Base-by-base conservation (phyloP, 2,888 invertebrate genomes). In the Corbicula japonica region DNA sequence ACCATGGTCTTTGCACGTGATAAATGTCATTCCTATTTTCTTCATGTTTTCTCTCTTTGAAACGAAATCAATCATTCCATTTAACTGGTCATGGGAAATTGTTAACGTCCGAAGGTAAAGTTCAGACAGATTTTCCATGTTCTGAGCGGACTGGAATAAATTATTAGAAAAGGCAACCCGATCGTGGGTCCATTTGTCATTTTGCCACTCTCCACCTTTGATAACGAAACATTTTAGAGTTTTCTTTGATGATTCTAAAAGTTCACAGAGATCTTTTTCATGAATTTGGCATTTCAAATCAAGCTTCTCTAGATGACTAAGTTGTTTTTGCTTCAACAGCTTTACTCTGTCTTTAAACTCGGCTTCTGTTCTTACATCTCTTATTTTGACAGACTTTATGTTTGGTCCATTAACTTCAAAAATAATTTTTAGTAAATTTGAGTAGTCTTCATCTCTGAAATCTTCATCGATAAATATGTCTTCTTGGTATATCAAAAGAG, bases 201-300 rank as follows among this genome's bases (percentile, higher is more conserved):
- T 26, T 18, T 15, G 2, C 56, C 56, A 56, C 28, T 56, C 18
- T 2, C 56, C 56, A 30, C 56, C 56, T 30, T 56, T 56, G 32
- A 56, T 56, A 26, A 56, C 56, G 34, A 56, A 56, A 56, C 56
- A 56, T 18, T 56, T 30, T 10, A 56, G n/a, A 1, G 56, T 30
- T 1, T 28, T 32, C 2, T 28, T 30, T 4, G 56, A 56, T 1
- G 5, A 4, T 30, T 56, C 18, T 12, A 56, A 32, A 26, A 56
- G 56, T 4, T 6, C 12, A 32, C 34, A 30, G 18, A 56, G 28
- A 4, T 56, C 56, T 15, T 56, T 30, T 56, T 26, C 30, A 8
- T 12, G 15, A 56, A 56, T 32, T 5, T 3, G 15, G 21, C 56
- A 56, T 30, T 56, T 56, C 12, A 26, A 30, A 26, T 56, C 56